A percentile compares a stretch with the other conserved stretches of the same genome.
phyloP scores from a whole-genome alignment of 2,113 vertebrate species.

The Arvicanthis niloticus region DNA sequence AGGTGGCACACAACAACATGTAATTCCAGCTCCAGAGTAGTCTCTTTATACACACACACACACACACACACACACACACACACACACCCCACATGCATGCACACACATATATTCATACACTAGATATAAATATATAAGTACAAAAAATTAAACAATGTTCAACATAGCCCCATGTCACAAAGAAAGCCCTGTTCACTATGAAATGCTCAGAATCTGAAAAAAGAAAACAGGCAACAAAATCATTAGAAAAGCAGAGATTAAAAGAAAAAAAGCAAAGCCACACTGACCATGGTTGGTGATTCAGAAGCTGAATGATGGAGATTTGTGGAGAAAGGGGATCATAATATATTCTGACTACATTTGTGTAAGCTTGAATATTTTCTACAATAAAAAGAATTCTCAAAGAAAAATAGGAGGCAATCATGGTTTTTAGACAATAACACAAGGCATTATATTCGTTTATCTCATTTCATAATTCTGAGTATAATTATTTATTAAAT shows the following conservation, averaged over 20 bases:
- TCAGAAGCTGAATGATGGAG: background rate
- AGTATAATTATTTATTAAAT: conserved; percentile 69
- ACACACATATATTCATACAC: background rate
- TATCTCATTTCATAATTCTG: conserved; percentile 70
- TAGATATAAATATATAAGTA: background rate
- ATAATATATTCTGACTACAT: background rate
- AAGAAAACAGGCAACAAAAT: background rate
- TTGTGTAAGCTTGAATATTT: conserved; percentile 25
- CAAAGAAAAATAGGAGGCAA: conserved; percentile 11
- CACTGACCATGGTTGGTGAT: background rate
- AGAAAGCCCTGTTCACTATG: background rate
- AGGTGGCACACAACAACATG: background rate
- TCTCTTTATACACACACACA: background rate
- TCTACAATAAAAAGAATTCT: conserved; percentile 38
- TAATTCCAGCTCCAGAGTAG: too few species aligned
- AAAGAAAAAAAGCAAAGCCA: background rate
- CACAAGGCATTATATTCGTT: background rate
- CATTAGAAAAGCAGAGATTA: background rate
- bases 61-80: background rate
- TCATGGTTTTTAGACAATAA: conserved; percentile 46
- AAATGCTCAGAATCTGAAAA: background rate
- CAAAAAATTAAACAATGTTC: conserved; percentile 3
- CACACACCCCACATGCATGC: background rate
- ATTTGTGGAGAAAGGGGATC: background rate
- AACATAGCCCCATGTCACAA: background rate